These are phyloP conservation scores for Scomber colias DNA, from an alignment of 2,113 vertebrate species.

Conservation along the genomic window DNA sequence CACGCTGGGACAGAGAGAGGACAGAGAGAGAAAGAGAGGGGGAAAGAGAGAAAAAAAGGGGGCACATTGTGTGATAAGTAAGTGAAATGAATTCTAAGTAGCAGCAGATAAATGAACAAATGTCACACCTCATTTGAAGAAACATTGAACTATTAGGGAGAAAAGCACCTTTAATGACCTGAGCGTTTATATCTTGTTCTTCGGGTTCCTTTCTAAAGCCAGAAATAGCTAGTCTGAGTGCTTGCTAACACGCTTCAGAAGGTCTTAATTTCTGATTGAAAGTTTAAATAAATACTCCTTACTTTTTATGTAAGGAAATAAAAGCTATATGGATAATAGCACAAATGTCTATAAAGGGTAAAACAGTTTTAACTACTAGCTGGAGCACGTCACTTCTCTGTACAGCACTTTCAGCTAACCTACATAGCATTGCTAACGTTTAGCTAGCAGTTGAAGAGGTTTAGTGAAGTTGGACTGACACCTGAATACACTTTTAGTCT, in stretches of 20 bases:
- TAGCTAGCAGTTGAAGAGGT: too few relatives aligned
- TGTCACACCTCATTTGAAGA: neutral
- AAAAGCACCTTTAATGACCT: neutral
- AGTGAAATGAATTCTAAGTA: constrained; percentile 21
- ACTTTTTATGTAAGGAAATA: neutral
- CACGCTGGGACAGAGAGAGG: constrained; percentile 5
- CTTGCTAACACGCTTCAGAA: too few relatives aligned
- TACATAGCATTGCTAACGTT: neutral
- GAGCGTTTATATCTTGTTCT: neutral
- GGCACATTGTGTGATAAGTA: constrained; percentile 31
- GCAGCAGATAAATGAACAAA: neutral
- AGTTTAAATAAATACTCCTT: too few relatives aligned
- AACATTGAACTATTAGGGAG: neutral
- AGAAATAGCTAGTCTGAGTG: neutral
- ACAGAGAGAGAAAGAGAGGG: constrained; percentile 3
- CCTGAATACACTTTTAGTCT: too few relatives aligned
- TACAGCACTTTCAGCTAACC: too few relatives aligned
- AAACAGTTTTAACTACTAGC: neutral
- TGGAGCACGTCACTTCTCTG: too few relatives aligned
- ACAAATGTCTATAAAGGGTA: neutral
- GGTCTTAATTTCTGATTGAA: neutral
- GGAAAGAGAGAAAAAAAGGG: neutral
- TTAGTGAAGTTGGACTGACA: too few relatives aligned
- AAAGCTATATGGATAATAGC: neutral
- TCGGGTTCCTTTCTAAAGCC: too few relatives aligned